These are phyloP conservation scores for Ennomos quercinarius DNA, from an alignment of 2,888 invertebrate species.

Conservation along the genomic window DNA sequence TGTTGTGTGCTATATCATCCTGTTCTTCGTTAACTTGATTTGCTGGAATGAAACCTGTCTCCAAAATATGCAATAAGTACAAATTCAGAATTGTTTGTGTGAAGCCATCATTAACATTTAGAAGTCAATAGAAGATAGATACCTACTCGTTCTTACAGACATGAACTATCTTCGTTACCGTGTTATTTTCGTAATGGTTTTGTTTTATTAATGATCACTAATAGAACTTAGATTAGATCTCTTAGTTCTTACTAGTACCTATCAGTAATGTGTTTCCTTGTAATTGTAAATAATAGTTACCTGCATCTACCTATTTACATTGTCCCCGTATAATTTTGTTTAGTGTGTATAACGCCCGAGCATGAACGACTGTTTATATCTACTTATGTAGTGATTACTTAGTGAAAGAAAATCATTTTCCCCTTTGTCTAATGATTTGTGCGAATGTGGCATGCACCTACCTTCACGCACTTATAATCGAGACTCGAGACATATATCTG, in stretches of 20 bases:
- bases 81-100: too few species aligned
- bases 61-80: too few species aligned
- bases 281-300: slow-evolving; percentile 21
- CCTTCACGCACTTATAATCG: slow-evolving; percentile 46
- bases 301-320: slow-evolving; percentile 8
- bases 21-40: slow-evolving; percentile 1
- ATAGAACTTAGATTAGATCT: slow-evolving; percentile 11
- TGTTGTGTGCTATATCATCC: slow-evolving; percentile 1
- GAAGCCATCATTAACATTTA: too few species aligned
- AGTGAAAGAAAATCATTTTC: slow-evolving; percentile 46
- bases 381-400: slow-evolving; percentile 29
- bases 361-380: slow-evolving; percentile 38
- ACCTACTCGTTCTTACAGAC: too few species aligned
- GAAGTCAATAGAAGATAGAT: too few species aligned
- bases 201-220: slow-evolving; percentile 3
- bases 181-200: neutral
- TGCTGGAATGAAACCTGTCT: too few species aligned
- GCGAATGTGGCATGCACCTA: slow-evolving; percentile 42
- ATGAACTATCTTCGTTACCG: too few species aligned
- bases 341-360: slow-evolving; percentile 45
- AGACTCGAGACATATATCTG: slow-evolving; percentile 12
- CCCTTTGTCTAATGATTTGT: slow-evolving; percentile 46
- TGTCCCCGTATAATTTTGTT: slow-evolving; percentile 15
- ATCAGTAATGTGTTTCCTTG: slow-evolving; percentile 11
- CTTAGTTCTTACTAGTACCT: slow-evolving; percentile 6